Conservation (phyloP, 92 coral and sea anemone species). For the Parazoanthus atlanticus region DNA sequence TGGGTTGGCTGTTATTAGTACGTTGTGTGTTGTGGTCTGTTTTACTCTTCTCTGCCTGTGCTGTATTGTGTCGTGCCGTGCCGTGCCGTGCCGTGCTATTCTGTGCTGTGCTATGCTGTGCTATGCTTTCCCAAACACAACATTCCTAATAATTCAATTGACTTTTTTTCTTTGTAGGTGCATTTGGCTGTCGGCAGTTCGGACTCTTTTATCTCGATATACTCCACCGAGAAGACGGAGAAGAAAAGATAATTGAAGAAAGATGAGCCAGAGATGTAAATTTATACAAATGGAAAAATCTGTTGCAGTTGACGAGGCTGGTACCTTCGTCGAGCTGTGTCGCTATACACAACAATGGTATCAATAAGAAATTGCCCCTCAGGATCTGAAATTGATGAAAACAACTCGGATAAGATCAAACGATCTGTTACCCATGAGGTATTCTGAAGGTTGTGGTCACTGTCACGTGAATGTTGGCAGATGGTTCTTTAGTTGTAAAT, state of each 20-base stretch:
- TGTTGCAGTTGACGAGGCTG: background rate
- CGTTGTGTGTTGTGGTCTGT: background rate
- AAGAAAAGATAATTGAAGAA: conserved; percentile 67
- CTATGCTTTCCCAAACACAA: background rate
- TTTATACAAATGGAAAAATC: background rate
- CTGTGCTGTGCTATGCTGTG: background rate
- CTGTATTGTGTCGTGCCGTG: background rate
- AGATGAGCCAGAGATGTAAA: background rate
- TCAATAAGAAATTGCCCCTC: background rate
- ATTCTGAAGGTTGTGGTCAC: background rate
- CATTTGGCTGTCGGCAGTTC: conserved; percentile 98
- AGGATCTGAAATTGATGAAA: background rate
- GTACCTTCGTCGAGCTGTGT: background rate
- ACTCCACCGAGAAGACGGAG: conserved; percentile 95
- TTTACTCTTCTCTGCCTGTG: background rate
- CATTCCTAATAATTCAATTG: background rate
- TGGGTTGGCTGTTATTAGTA: background rate
- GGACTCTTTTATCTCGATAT: conserved; percentile 91
- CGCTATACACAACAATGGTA: too few species aligned
- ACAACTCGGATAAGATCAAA: background rate
- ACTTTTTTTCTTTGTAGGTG: conserved; percentile 53
- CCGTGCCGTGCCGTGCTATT: background rate
- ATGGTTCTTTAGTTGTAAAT: background rate
- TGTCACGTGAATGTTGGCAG: background rate
- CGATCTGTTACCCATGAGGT: background rate